Evolutionary conservation across 2,888 invertebrate species (phyloP).

Genomic region (Parnassius smintheus): DNA sequence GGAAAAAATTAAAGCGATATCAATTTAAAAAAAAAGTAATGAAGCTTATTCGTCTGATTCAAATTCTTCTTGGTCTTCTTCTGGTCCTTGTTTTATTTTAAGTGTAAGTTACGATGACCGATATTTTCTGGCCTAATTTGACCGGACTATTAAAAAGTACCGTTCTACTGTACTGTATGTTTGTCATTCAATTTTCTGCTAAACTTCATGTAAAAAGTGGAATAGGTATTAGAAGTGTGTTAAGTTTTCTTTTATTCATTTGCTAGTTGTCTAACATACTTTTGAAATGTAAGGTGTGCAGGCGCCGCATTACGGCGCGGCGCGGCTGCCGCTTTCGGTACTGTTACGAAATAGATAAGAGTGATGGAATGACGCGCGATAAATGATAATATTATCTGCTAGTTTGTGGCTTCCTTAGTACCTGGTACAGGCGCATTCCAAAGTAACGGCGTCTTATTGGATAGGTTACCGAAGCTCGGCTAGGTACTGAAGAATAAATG

Average conservation of each 20-base stretch:
- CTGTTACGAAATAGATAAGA: constrained; percentile 41
- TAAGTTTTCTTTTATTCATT: not conserved
- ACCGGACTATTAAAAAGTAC: no score
- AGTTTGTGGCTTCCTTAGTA: constrained; percentile 9
- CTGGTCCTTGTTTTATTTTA: no score
- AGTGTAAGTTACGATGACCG: no score
- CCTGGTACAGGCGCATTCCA: constrained; percentile 3
- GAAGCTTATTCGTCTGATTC: no score
- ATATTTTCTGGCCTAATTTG: no score
- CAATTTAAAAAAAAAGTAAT: no score
- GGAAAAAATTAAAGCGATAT: no score
- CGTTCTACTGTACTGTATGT: no score
- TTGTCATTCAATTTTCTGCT: no score
- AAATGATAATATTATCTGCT: constrained; percentile 24
- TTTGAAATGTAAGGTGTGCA: constrained; percentile 16
- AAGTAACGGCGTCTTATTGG: not conserved
- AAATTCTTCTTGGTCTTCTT: no score
- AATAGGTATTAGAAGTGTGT: not conserved
- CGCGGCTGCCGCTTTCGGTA: constrained; percentile 33
- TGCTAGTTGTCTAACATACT: constrained; percentile 11
- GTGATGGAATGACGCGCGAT: constrained; percentile 22
- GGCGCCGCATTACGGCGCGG: constrained; percentile 20
- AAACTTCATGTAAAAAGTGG: no score
- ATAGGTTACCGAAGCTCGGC: not conserved
- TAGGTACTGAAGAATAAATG: not conserved